A percentile compares a stretch with the other conserved stretches of the same genome.
These are phyloP conservation scores for Diadumene lineata DNA, from an alignment of 92 coral and sea anemone genomes.

Conservation along the genomic window DNA sequence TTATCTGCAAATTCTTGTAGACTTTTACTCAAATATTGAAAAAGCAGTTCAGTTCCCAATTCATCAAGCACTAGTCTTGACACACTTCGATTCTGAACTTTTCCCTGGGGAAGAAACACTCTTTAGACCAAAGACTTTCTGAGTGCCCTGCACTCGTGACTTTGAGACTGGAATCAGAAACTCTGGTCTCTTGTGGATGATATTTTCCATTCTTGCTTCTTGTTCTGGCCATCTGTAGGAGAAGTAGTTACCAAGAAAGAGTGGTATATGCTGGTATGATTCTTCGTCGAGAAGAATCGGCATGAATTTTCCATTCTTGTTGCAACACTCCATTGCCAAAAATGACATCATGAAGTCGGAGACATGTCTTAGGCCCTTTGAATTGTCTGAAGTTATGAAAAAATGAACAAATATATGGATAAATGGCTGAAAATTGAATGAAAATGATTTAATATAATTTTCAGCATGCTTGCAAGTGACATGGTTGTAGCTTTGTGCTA, in stretches of 20 bases:
- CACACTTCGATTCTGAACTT: not conserved
- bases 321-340: conserved; percentile 39
- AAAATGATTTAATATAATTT: too few relatives aligned
- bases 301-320: conserved; percentile 66
- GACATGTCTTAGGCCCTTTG: conserved; percentile 40
- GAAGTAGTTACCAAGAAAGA: conserved; percentile 34
- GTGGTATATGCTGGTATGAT: conserved; percentile 42
- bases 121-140: not conserved
- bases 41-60: not conserved
- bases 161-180: conserved; percentile 30
- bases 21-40: not conserved
- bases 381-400: not conserved
- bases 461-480: too few relatives aligned
- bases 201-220: conserved; percentile 49
- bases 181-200: conserved; percentile 43
- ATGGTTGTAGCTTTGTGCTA: too few relatives aligned
- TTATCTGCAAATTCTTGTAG: not conserved
- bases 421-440: conserved; percentile 5
- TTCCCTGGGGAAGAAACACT: not conserved
- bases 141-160: not conserved
- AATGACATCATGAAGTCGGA: conserved; percentile 57
- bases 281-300: conserved; percentile 45
- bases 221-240: conserved; percentile 51
- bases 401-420: not conserved
- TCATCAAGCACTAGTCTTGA: not conserved